These are phyloP conservation scores for Triops cancriformis DNA, from an alignment of 1,140 invertebrate species.

Conservation along the genomic window DNA sequence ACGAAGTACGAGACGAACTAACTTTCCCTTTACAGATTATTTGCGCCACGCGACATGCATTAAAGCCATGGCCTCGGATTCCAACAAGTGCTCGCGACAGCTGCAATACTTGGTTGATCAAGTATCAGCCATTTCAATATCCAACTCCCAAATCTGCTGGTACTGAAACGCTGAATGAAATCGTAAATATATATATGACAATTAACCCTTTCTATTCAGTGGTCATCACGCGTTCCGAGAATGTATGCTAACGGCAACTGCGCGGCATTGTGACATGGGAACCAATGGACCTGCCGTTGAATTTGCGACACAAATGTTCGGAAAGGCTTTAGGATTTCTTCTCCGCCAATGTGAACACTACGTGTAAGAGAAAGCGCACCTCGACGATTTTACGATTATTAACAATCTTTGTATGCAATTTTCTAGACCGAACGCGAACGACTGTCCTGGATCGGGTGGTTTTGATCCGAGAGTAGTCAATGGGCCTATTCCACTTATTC, in stretches of 20 bases:
- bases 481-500: not conserved
- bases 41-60: conserved; percentile 25
- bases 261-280: conserved; percentile 6
- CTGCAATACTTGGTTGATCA: conserved; percentile 26
- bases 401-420: too few species aligned
- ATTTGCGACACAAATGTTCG: conserved; percentile 23
- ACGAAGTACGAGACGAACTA: too few species aligned
- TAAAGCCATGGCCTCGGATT: conserved; percentile 20
- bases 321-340: conserved; percentile 23
- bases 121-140: conserved; percentile 24
- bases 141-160: conserved; percentile 25
- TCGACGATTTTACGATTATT: not conserved
- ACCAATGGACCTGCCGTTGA: conserved; percentile 13
- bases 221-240: conserved; percentile 25
- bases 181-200: not conserved
- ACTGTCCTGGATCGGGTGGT: conserved; percentile 14
- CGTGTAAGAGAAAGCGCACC: conserved; percentile 16
- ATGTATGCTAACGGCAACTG: conserved; percentile 25
- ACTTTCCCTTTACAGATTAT: conserved; percentile 10
- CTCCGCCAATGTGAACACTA: conserved; percentile 24
- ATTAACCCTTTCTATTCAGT: not conserved
- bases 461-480: not conserved
- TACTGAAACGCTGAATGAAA: not conserved
- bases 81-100: conserved; percentile 21
- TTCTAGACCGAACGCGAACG: conserved; percentile 15